Conservation (phyloP, 2,888 invertebrate genomes). For the Plutella xylostella region DNA sequence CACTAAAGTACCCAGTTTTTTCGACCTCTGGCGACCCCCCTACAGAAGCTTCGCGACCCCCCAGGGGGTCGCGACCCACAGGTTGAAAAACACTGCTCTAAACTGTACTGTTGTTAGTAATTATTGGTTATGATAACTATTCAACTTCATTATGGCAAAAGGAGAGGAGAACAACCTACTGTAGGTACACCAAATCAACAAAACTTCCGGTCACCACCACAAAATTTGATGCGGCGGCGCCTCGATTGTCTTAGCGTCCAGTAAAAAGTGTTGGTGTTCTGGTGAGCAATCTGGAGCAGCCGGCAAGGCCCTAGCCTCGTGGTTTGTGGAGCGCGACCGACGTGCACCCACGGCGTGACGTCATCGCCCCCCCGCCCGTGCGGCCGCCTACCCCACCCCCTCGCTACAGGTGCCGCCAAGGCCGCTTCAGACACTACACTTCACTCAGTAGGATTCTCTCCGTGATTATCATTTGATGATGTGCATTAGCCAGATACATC, state of each 20-base stretch:
- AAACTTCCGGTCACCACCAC: too few species aligned
- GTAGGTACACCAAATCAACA: too few species aligned
- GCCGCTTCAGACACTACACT: not conserved
- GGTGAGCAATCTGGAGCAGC: constrained; percentile 62
- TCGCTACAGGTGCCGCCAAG: not conserved
- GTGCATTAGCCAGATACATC: too few species aligned
- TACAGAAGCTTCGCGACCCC: too few species aligned
- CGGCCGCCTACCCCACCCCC: not conserved
- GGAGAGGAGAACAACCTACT: too few species aligned
- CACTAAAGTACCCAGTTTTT: too few species aligned
- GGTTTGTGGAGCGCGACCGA: constrained; percentile 67
- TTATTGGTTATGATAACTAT: too few species aligned
- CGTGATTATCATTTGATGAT: not conserved
- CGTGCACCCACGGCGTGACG: constrained; percentile 56
- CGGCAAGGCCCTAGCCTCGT: constrained; percentile 63
- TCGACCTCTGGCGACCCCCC: too few species aligned
- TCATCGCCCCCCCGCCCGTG: constrained; percentile 30
- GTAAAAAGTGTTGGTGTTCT: constrained; percentile 32
- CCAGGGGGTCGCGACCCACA: too few species aligned
- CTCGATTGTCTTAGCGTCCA: constrained; percentile 1
- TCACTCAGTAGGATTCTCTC: not conserved
- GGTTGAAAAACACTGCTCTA: too few species aligned
- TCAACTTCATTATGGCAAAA: too few species aligned
- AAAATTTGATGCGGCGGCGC: constrained; percentile 2
- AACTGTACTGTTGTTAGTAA: too few species aligned